Percentiles rank a stretch among this genome's conserved stretches.
phyloP scores from a whole-genome alignment of 2,113 vertebrate genomes.

The Climacteris rufus region DNA sequence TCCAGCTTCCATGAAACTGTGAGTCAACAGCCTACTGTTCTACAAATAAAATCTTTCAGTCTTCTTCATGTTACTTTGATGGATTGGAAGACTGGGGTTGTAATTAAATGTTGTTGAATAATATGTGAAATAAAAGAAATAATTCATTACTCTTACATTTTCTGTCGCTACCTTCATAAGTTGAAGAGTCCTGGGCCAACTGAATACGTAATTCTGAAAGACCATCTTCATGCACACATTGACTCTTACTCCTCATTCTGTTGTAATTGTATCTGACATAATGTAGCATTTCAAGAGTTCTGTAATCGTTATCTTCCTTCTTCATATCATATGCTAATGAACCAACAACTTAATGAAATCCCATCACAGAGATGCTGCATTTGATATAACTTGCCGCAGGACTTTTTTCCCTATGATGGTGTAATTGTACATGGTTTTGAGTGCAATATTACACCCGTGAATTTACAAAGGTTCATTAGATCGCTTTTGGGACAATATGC shows the following conservation, averaged over 20 bases:
- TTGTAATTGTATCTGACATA: neutral
- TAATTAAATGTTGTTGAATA: neutral
- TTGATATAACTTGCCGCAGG: neutral
- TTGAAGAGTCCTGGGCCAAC: neutral
- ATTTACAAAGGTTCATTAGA: neutral
- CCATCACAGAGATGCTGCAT: neutral
- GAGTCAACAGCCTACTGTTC: neutral
- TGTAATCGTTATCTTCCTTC: neutral
- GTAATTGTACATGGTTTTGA: neutral
- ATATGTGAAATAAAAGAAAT: neutral
- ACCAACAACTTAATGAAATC: neutral
- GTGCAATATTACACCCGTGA: fast-evolving
- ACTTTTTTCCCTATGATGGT: neutral
- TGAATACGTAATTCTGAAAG: neutral
- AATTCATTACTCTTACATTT: neutral
- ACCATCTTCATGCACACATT: fast-evolving
- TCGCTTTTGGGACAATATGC: neutral
- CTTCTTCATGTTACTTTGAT: neutral
- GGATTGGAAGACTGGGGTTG: neutral
- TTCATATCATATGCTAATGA: neutral
- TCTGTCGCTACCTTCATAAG: neutral
- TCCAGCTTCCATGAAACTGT: fast-evolving
- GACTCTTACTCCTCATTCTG: neutral
- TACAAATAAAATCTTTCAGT: neutral
- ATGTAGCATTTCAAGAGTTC: neutral